A percentile compares a stretch with the other conserved stretches of the same genome.
phyloP scores from a whole-genome alignment of 2,888 invertebrate genomes.

The Gasteruption jaculator region DNA sequence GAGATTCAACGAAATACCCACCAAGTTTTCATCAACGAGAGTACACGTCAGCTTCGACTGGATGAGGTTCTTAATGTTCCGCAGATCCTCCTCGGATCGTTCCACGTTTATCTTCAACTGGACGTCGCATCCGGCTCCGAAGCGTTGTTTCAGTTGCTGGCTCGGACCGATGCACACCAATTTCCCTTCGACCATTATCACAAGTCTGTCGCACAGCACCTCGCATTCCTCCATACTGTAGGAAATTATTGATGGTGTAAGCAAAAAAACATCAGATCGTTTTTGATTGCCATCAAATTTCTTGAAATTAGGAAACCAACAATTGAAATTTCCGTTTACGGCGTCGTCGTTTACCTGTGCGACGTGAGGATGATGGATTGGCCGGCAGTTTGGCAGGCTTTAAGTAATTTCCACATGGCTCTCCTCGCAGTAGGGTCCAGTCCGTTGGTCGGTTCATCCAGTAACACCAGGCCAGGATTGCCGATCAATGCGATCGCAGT shows the following conservation, averaged over 20 bases:
- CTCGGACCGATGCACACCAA: conserved; percentile 68
- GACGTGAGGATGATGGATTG: conserved; percentile 62
- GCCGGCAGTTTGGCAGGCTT: conserved; percentile 48
- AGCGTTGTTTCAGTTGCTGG: conserved; percentile 64
- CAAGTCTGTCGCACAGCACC: conserved; percentile 68
- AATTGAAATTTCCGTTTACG: too few relatives aligned
- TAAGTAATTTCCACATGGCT: conserved; percentile 59
- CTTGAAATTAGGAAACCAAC: too few relatives aligned
- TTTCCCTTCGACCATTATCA: conserved; percentile 67
- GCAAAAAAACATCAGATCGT: too few relatives aligned
- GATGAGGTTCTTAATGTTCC: conserved; percentile 52
- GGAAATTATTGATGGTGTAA: too few relatives aligned
- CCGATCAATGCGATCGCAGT: conserved; percentile 69
- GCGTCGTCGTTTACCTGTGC: conserved; percentile 60
- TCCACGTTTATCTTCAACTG: conserved; percentile 47
- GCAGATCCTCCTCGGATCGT: conserved; percentile 30
- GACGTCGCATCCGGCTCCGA: conserved; percentile 63
- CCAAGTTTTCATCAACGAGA: conserved; percentile 65
- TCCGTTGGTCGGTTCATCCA: conserved; percentile 69
- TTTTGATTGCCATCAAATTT: too few relatives aligned
- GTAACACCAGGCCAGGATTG: conserved; percentile 60
- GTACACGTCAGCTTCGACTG: conserved; percentile 56
- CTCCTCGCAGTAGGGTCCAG: conserved; percentile 63
- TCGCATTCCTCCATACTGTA: conserved; percentile 83
- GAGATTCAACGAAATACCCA: conserved; percentile 42